Evolutionary conservation across 2,888 invertebrate species (phyloP).

Genomic region (Trichogramma evanescens): DNA sequence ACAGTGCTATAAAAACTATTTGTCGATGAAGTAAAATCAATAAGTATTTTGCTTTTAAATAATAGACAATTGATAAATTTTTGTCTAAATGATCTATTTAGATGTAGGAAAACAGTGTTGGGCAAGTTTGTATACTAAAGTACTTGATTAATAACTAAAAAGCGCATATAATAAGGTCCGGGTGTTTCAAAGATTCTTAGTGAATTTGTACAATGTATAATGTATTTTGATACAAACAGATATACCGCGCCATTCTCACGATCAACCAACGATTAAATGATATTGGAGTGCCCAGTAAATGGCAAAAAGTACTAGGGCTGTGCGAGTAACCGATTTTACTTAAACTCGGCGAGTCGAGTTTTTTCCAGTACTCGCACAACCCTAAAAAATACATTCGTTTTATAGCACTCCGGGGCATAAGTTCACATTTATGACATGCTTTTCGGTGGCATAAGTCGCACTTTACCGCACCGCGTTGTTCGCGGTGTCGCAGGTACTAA

Average conservation of each 20-base stretch:
- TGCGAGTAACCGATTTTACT: no score
- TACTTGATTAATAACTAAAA: slow-evolving; percentile 13
- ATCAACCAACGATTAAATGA: no score
- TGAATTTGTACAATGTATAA: slow-evolving; percentile 5
- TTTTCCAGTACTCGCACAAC: no score
- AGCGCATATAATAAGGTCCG: background rate
- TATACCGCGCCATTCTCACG: background rate
- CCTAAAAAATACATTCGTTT: no score
- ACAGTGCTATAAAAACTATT: slow-evolving; percentile 9
- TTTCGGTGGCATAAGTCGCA: no score
- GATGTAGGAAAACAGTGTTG: background rate
- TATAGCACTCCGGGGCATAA: no score
- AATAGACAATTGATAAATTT: slow-evolving; percentile 1
- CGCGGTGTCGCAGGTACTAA: no score
- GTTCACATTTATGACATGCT: no score
- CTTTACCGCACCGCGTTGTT: no score
- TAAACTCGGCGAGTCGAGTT: no score
- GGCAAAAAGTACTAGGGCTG: no score
- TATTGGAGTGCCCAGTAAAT: no score
- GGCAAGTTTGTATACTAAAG: slow-evolving; percentile 10
- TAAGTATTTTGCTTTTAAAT: background rate
- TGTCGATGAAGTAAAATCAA: background rate
- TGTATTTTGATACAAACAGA: slow-evolving; percentile 17
- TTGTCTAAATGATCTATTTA: background rate
- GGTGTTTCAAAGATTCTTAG: slow-evolving; percentile 5